Conservation (phyloP, 2,797 vertebrate species). For the Rhinoraja longicauda region DNA sequence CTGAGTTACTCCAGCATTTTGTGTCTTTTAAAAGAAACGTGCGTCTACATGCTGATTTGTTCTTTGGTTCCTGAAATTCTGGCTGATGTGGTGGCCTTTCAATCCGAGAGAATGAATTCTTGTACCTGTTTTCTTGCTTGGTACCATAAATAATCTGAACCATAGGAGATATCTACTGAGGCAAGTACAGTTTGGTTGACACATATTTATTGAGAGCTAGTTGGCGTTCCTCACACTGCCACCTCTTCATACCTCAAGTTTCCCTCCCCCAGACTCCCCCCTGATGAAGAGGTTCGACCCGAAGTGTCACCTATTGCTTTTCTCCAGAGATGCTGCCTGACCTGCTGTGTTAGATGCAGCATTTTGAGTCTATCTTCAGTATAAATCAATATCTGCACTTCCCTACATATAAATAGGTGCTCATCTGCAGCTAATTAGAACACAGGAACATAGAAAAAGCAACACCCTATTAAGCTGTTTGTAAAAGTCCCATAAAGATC, state of each 20-base stretch:
- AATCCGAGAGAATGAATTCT: neutral
- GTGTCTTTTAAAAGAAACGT: neutral
- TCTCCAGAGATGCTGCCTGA: too few species aligned
- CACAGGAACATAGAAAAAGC: neutral
- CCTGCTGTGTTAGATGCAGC: too few species aligned
- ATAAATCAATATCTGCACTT: too few species aligned
- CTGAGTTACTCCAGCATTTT: neutral
- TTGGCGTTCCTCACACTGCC: neutral
- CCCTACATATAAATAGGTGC: neutral
- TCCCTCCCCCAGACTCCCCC: too few species aligned
- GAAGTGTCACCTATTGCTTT: too few species aligned
- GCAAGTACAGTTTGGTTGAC: neutral
- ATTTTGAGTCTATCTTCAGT: too few species aligned
- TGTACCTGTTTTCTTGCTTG: neutral
- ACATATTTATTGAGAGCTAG: neutral
- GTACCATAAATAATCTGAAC: neutral
- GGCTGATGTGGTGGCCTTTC: neutral
- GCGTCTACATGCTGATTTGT: neutral
- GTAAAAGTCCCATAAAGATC: too few species aligned
- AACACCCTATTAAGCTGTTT: too few species aligned
- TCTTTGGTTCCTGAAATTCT: neutral
- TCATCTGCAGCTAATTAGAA: neutral
- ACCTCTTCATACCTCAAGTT: too few species aligned
- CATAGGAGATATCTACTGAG: neutral
- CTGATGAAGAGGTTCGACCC: too few species aligned